Conservation (phyloP, 2,113 vertebrate genomes). For the Mystacornis crossleyi region DNA sequence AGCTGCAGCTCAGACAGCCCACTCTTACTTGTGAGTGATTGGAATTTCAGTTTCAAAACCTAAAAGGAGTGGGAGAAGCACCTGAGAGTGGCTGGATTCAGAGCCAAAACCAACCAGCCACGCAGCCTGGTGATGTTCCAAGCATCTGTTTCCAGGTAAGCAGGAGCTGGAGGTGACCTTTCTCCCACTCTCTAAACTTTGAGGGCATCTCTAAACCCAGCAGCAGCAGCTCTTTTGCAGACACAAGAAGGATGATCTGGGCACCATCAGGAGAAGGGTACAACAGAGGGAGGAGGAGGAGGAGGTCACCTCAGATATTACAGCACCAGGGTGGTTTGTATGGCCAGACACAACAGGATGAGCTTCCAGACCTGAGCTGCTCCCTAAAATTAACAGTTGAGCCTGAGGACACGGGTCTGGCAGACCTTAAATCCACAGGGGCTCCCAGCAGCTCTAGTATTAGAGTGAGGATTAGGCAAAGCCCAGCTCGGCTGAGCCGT, state of each 20-base stretch:
- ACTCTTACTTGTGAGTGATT: not conserved
- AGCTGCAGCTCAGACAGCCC: not conserved
- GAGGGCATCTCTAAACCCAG: accelerated
- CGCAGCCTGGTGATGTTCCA: not conserved
- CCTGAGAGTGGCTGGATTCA: not conserved
- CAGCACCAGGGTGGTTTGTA: not conserved
- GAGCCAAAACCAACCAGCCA: not conserved
- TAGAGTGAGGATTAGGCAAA: not conserved
- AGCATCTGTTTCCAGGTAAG: not conserved
- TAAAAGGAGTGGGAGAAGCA: not conserved
- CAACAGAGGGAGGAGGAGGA: not conserved
- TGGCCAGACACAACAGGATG: not conserved
- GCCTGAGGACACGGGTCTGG: not conserved
- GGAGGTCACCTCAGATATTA: not conserved
- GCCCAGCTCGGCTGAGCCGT: not conserved
- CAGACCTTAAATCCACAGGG: not conserved
- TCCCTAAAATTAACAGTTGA: not conserved
- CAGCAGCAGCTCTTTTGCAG: not conserved
- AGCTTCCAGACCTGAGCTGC: not conserved
- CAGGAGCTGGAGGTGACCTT: not conserved
- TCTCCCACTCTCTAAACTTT: not conserved
- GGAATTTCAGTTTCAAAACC: not conserved
- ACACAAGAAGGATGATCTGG: not conserved
- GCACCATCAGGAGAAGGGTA: not conserved
- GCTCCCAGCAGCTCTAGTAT: not conserved